A percentile compares a stretch with the other conserved stretches of the same genome.
These are phyloP conservation scores for Ranitomeya imitator DNA, from an alignment of 2,113 vertebrate species.

Conservation along the genomic window DNA sequence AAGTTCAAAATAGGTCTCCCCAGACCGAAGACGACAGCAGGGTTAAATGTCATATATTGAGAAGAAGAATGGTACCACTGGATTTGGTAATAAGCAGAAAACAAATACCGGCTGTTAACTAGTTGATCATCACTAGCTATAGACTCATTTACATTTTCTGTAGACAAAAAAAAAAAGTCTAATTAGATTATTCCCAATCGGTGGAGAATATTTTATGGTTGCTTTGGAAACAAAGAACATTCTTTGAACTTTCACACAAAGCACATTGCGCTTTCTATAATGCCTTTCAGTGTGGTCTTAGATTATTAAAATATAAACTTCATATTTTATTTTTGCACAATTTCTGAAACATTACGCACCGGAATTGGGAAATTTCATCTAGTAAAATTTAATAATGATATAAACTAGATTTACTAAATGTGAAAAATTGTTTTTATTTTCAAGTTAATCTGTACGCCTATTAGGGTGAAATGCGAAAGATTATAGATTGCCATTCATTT, in stretches of 20 bases:
- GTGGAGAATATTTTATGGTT: slow-evolving; percentile 25
- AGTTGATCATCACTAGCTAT: background rate
- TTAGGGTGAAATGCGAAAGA: no score
- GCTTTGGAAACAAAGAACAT: slow-evolving; percentile 36
- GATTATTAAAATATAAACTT: background rate
- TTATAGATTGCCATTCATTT: no score
- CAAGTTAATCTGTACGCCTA: no score
- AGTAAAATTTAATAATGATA: background rate
- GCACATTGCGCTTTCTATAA: slow-evolving; percentile 40
- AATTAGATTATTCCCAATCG: slow-evolving; percentile 31
- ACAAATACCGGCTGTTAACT: background rate
- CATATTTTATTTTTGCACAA: background rate
- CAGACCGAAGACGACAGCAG: no score
- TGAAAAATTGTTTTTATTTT: no score
- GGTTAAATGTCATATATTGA: slow-evolving; percentile 31
- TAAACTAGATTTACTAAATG: background rate
- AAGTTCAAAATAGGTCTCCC: no score
- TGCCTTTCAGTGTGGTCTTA: background rate
- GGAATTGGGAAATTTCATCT: background rate
- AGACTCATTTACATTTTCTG: slow-evolving; percentile 40
- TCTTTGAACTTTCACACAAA: slow-evolving; percentile 43
- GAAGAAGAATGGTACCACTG: background rate
- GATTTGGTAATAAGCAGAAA: background rate
- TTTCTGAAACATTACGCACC: background rate
- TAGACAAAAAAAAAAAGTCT: slow-evolving; percentile 33